Evolutionary conservation across 2,113 vertebrate genomes (phyloP), one percentile per base, ranked within the genome.

Genomic region (Brachionichthys hirsutus): DNA sequence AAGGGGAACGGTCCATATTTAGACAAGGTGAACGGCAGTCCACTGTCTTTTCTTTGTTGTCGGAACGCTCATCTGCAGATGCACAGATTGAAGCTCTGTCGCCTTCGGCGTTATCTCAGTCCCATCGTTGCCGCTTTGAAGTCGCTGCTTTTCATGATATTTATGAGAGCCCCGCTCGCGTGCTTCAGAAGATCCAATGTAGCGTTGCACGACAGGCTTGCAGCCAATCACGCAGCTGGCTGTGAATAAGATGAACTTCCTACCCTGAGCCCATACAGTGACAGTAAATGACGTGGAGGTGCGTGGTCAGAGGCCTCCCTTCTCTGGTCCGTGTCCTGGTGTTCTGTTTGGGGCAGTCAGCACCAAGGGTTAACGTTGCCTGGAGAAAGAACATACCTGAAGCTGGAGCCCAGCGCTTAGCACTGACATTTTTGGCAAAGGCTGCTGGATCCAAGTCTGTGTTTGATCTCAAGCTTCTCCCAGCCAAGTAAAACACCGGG

Each of bases 351-450:
- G n/a, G n/a, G n/a, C n/a, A n/a, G n/a, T n/a, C n/a, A n/a, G 5
- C 66, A 71, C 57, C 49, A 71, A n/a, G n/a, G n/a, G n/a, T n/a
- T n/a, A n/a, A n/a, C n/a, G n/a, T n/a, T 85, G 85, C 78, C 81
- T 85, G 85, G 75, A 79, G 86, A 90, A 90, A 91, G 89, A 89
- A 88, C 89, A 92, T 89, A 90, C 87, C 88, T 88, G 83, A 83
- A 81, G 75, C 79, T 77, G 81, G 83, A 89, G 80, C 79, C 75
- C 78, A 49, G 72, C 77, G 82, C 87, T 88, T 80, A 83, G 76
- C 59, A 75, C 74, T 70, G 84, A 88, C 78, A 81, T 84, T 89
- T 91, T 87, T 92, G 91, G 91, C 90, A 80, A 70, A 78, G 85
- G 67, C 77, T 75, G 81, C 80, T 90, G 87, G 87, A 89, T 84